Evolutionary conservation across 2,888 invertebrate species (phyloP).

Genomic region (Linhomoeus sp.): DNA sequence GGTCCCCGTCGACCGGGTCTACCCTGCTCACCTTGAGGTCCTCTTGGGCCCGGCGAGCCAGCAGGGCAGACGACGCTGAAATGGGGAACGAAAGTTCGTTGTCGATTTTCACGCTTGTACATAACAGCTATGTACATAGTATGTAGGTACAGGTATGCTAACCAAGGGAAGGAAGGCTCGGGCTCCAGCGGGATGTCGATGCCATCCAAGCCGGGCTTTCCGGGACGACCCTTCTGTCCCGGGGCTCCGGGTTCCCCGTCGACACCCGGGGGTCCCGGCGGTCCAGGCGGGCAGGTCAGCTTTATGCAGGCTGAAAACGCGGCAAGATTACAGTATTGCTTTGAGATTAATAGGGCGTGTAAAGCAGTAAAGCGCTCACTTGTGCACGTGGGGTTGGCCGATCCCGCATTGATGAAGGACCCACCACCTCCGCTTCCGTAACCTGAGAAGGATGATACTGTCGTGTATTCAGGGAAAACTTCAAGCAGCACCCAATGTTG

Average conservation of each 20-base stretch:
- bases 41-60: constrained; percentile 22
- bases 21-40: constrained; percentile 23
- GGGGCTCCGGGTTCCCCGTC: constrained; percentile 14
- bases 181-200: constrained; percentile 24
- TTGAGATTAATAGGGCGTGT: too few species aligned
- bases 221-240: constrained; percentile 11
- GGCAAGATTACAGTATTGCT: too few species aligned
- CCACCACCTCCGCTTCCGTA: background rate
- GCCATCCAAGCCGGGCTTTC: constrained; percentile 25
- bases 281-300: constrained; percentile 24
- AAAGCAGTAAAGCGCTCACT: background rate
- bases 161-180: constrained; percentile 25
- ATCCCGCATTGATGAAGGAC: background rate
- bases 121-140: too few species aligned
- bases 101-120: too few species aligned
- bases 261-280: constrained; percentile 21
- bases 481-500: background rate
- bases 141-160: too few species aligned
- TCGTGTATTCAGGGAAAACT: too few species aligned
- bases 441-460: too few species aligned
- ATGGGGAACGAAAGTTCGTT: background rate
- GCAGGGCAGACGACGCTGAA: constrained; percentile 23
- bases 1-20: constrained; percentile 18
- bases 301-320: constrained; percentile 17
- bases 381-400: background rate